Evolutionary conservation across 2,113 vertebrate genomes (phyloP).

Genomic region (Serinus canaria): DNA sequence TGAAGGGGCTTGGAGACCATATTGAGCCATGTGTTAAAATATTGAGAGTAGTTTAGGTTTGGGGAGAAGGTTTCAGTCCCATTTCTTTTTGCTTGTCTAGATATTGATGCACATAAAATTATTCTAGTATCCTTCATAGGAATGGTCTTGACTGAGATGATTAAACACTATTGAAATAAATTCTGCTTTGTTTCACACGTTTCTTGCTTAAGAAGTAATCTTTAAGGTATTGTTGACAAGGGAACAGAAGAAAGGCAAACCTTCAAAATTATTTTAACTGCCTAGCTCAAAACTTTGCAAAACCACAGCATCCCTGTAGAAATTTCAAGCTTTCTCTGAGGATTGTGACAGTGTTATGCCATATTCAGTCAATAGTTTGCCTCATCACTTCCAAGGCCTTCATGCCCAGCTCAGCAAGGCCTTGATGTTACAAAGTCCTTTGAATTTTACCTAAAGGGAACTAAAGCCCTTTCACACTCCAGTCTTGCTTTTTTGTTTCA

Average conservation of each 20-base stretch:
- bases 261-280: neutral
- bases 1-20: neutral
- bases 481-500: slow-evolving; percentile 53
- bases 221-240: neutral
- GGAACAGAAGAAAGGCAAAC: neutral
- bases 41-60: neutral
- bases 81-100: neutral
- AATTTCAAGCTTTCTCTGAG: neutral
- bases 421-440: slow-evolving; percentile 44
- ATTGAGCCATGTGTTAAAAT: neutral
- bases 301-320: neutral
- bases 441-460: slow-evolving; percentile 59
- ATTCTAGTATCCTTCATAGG: neutral
- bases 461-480: slow-evolving; percentile 42
- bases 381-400: slow-evolving; percentile 22
- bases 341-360: neutral
- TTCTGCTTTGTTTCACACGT: neutral
- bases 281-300: neutral
- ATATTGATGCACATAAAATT: neutral
- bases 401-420: neutral
- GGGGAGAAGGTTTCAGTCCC: neutral
- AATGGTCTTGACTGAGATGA: neutral
- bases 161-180: neutral
- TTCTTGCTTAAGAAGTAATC: neutral
- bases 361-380: neutral